Conservation (phyloP, 2,888 invertebrate genomes). For the Oxycera nigricornis region DNA sequence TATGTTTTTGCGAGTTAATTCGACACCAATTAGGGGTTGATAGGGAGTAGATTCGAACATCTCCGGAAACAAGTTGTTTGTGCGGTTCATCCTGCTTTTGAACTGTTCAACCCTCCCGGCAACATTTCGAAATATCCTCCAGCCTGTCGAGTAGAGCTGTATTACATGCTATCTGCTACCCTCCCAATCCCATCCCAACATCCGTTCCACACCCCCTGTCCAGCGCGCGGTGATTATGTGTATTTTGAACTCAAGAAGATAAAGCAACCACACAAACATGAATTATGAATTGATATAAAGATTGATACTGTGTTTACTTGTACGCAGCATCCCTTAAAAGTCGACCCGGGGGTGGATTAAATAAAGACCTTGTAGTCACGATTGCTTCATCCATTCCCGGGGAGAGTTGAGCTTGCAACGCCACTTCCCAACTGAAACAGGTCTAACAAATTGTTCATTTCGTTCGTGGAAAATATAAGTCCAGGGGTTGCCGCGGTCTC, state of each 20-base stretch:
- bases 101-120: conserved; percentile 51
- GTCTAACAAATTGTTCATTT: conserved; percentile 45
- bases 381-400: conserved; percentile 16
- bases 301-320: conserved; percentile 53
- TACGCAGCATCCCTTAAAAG: conserved; percentile 20
- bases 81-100: conserved; percentile 45
- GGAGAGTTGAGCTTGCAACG: conserved; percentile 14
- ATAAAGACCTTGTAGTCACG: not conserved
- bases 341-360: not conserved
- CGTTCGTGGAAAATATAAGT: conserved; percentile 9
- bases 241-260: not conserved
- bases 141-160: conserved; percentile 47
- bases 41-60: conserved; percentile 36
- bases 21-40: conserved; percentile 63
- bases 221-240: conserved; percentile 25
- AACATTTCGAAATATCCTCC: conserved; percentile 30
- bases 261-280: conserved; percentile 54
- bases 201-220: conserved; percentile 2
- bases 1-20: conserved; percentile 56
- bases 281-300: conserved; percentile 63
- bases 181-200: not conserved
- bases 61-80: conserved; percentile 33
- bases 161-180: conserved; percentile 50
- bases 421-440: not conserved
- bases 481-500: not conserved